Evolutionary conservation across 1,140 invertebrate genomes (phyloP), one percentile per base, ranked within the genome.

Genomic region (Lepeophtheirus salmonis): DNA sequence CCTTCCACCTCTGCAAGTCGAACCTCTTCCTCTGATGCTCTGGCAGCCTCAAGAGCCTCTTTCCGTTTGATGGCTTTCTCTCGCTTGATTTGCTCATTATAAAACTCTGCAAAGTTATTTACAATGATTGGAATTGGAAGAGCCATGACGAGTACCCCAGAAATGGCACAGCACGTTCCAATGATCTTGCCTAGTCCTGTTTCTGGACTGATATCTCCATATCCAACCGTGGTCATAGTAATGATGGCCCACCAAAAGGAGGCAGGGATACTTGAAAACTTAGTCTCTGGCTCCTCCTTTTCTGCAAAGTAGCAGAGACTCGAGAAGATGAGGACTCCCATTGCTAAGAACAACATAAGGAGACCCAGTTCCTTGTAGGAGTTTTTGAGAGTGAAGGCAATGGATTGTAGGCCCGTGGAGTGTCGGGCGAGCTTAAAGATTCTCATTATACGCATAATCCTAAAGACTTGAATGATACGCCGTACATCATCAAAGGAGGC

Each of bases 371-470:
- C 78, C 59, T 78, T 76, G 65, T 80, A 77, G 63, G 75, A 77
- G 64, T 76, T 73, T 41, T 74, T 70, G 48, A 79, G 67, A 2
- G 78, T 79, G 66, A 78, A 77, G n/a, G 78, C 78, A 60, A 79
- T 69, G 23, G 75, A 76, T 65, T 79, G 77, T 16, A 79, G 68
- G 12, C 78, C 78, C 3, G 77, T 79, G 2, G 75, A 77, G 66
- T 79, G 79, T 22, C 78, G 68, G 3, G 78, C 78, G 24, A 79
- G 68, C 67, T 79, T 79, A 53, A 79, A 70, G 60, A 79, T 79
- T 57, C 78, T 67, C 49, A 79, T 68, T 51, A 79, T 78, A 61
- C 78, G 65, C 70, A 79, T 76, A 21, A 79, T 75, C 62, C 78
- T 67, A 67, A 79, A 78, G 41, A 79, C 76, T 66, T 78, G 76